These are phyloP conservation scores for Channa striata DNA, from an alignment of 2,797 vertebrate species.

Conservation along the genomic window DNA sequence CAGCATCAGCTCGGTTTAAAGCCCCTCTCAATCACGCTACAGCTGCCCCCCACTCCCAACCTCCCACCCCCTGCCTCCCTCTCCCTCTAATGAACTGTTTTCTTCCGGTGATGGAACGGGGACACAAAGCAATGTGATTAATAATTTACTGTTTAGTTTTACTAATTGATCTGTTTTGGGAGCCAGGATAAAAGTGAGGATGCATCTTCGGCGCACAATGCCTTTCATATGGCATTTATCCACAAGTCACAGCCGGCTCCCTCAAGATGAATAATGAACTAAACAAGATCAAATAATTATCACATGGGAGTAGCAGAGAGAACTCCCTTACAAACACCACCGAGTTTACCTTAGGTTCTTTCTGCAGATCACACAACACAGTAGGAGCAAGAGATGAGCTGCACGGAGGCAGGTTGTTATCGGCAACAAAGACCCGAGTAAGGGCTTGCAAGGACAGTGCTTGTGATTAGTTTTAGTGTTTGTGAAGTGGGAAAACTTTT, in stretches of 20 bases:
- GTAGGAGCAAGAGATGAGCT: conserved; percentile 55
- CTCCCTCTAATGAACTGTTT: conserved; percentile 84
- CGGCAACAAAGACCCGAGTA: conserved; percentile 63
- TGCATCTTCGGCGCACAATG: conserved; percentile 80
- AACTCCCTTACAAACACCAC: conserved; percentile 79
- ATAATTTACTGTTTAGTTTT: conserved; percentile 89
- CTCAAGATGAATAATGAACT: conserved; percentile 88
- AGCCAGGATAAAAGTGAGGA: conserved; percentile 84
- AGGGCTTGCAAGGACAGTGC: conserved; percentile 64
- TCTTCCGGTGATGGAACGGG: conserved; percentile 82
- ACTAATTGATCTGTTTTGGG: conserved; percentile 89
- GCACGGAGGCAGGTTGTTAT: conserved; percentile 55
- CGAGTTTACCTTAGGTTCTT: conserved; percentile 78
- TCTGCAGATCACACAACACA: conserved; percentile 77
- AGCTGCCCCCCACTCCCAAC: not conserved
- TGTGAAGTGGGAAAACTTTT: conserved; percentile 61
- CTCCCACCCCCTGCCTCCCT: conserved; percentile 12
- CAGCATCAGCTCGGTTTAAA: conserved; percentile 83
- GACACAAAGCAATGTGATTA: conserved; percentile 87
- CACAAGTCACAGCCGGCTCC: conserved; percentile 83
- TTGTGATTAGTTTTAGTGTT: conserved; percentile 40
- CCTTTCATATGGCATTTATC: conserved; percentile 88
- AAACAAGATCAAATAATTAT: conserved; percentile 89
- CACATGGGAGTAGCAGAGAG: conserved; percentile 74
- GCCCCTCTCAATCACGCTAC: conserved; percentile 81